Evolutionary conservation across 2,797 vertebrate species (phyloP), one percentile per base, ranked within the genome.

Genomic region (Falco rusticolus): DNA sequence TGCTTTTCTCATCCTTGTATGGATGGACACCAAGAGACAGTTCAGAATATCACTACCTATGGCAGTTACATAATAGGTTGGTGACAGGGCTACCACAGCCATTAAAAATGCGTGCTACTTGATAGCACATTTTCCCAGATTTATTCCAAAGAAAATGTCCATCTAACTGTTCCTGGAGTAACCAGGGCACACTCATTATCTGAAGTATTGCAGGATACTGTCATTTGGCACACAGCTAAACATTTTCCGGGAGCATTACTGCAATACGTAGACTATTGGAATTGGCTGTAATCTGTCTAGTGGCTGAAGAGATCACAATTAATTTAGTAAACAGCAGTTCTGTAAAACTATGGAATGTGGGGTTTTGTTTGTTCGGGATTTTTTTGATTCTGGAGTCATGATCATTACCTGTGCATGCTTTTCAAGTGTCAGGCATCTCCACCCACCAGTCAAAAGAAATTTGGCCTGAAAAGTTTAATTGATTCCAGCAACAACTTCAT

Each of bases 401-500:
- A 53, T 53, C 13, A 51, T 93, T 54, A 47, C 37, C 87, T 84
- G 19, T 66, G 17, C 26, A 65, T 70, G 54, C 7, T 92, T 90
- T 51, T 90, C 20, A 89, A 88, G n/a, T 84, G 43, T 88, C 81
- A 54, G 51, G 43, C 26, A 93, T 64, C 65, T 94, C 64, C 29
- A 68, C 39, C 20, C 24, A 84, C 37, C 78, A 94, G 26, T 76
- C 76, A 68, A 94, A 96, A 85, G 57, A 76, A 89, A 68, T 75
- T 71, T 85, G 65, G 20, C 59, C 56, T 70, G 51, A 96, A 94
- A 77, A 84, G 2, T 29, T 84, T 95, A 64, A 75, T 94, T 85
- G 56, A 92, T 88, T 92, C 68, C 24, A 94, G 53, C 4, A 70
- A 89, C 60, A 84, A 65, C 56, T 95, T 91, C 29, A 77, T 10